Evolutionary conservation across 2,113 vertebrate genomes (phyloP).

Genomic region (Microtus pennsylvanicus): DNA sequence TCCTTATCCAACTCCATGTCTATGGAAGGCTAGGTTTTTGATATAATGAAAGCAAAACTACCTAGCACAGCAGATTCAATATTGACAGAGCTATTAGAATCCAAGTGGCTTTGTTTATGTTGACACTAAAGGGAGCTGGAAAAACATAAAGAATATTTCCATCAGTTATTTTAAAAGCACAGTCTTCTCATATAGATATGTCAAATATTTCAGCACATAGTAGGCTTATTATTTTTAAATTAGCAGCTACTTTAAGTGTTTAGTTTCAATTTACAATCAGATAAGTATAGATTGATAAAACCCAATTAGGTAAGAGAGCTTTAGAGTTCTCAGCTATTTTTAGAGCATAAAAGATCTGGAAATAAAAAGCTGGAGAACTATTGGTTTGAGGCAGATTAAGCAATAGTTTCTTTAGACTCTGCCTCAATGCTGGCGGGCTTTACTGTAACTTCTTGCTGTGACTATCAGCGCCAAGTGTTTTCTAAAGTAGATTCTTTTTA

Average conservation of each 20-base stretch:
- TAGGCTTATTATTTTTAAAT: constrained; percentile 15
- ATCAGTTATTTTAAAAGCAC: not conserved
- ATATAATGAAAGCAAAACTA: constrained; percentile 22
- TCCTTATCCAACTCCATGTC: not conserved
- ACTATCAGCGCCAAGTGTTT: not conserved
- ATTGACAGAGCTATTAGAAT: constrained; percentile 16
- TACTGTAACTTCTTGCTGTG: not conserved
- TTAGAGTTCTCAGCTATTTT: not conserved
- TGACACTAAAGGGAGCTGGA: not conserved
- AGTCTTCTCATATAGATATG: constrained; percentile 30
- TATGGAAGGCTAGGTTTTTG: constrained; percentile 6
- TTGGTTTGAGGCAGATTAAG: constrained; percentile 7
- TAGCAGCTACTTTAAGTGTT: constrained; percentile 26
- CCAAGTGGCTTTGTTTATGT: not conserved
- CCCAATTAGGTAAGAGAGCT: constrained; percentile 21
- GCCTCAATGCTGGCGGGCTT: not conserved
- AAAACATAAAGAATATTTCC: constrained; percentile 50
- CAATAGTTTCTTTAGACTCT: constrained; percentile 24
- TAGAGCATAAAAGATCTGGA: not conserved
- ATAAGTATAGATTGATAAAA: constrained; percentile 43
- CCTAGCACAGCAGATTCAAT: not conserved
- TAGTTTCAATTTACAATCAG: constrained; percentile 29
- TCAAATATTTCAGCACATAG: not conserved
- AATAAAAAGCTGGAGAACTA: constrained; percentile 31
- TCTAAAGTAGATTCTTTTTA: not conserved